Percentiles rank a stretch among this genome's conserved stretches.
These are phyloP conservation scores for Lasioglossum vierecki DNA, from an alignment of 2,888 invertebrate species.

Conservation along the genomic window DNA sequence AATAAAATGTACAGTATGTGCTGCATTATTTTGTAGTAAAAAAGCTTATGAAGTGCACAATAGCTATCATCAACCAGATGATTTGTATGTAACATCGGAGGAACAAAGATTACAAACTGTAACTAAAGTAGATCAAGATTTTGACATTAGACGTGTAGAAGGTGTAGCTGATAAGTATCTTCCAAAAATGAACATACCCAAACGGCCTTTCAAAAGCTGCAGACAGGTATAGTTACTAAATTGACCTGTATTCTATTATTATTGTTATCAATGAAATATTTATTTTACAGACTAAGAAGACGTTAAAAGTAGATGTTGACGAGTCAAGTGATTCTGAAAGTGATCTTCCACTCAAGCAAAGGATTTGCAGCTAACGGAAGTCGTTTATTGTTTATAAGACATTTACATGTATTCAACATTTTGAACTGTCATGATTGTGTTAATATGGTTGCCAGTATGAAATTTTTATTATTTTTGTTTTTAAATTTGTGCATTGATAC, in stretches of 20 bases:
- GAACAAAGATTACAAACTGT: constrained; percentile 85
- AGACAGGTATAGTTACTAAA: constrained; percentile 63
- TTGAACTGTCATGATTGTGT: constrained; percentile 10
- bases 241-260: neutral
- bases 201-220: constrained; percentile 68
- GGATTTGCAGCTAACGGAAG: constrained; percentile 74
- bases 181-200: constrained; percentile 69
- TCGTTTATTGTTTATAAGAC: constrained; percentile 35
- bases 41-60: constrained; percentile 88
- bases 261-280: constrained; percentile 7
- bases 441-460: constrained; percentile 21
- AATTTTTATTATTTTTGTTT: constrained; percentile 29
- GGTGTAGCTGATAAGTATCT: constrained; percentile 76
- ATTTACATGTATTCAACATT: constrained; percentile 21
- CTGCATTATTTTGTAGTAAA: constrained; percentile 88
- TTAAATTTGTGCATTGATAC: constrained; percentile 38
- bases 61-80: constrained; percentile 87
- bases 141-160: constrained; percentile 84
- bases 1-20: constrained; percentile 87
- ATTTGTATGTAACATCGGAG: constrained; percentile 87
- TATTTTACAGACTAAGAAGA: constrained; percentile 61
- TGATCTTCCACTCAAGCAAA: constrained; percentile 75
- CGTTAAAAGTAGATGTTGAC: constrained; percentile 53
- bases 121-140: constrained; percentile 85
- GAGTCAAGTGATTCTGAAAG: constrained; percentile 79